Percentiles rank a stretch among this genome's conserved stretches.
phyloP scores from a whole-genome alignment of 30 jellyfish, hydroid and myxozoan genomes.

The Nemopilema nomurai region DNA sequence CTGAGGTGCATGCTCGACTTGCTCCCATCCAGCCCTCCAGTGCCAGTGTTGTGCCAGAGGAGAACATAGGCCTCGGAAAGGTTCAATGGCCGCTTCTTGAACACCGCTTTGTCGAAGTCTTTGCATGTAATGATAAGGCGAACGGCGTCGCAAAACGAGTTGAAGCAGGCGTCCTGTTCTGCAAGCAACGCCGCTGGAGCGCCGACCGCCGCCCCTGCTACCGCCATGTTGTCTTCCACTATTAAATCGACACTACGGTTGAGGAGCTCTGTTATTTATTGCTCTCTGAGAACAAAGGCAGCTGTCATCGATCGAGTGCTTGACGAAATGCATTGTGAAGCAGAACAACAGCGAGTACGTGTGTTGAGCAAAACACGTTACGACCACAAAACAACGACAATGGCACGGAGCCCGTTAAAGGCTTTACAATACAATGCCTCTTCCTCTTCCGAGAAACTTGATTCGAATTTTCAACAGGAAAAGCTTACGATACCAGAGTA shows the following conservation, averaged over 20 bases:
- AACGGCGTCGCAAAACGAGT: slow-evolving; percentile 73
- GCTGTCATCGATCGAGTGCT: not conserved
- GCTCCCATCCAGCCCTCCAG: slow-evolving; percentile 74
- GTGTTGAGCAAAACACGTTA: too few species aligned
- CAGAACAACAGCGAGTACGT: too few species aligned
- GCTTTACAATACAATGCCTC: not conserved
- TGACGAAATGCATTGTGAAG: too few species aligned
- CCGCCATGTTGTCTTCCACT: slow-evolving; percentile 13
- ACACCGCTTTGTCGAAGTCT: slow-evolving; percentile 54
- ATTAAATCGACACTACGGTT: not conserved
- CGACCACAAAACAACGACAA: not conserved
- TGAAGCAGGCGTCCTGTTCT: slow-evolving; percentile 72
- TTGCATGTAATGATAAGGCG: slow-evolving; percentile 65
- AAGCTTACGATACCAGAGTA: too few species aligned
- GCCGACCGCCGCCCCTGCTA: slow-evolving; percentile 53
- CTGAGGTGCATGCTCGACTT: slow-evolving; percentile 75
- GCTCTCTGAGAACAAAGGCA: not conserved
- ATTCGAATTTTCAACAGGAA: not conserved
- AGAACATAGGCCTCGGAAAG: slow-evolving; percentile 77
- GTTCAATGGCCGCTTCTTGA: slow-evolving; percentile 51
- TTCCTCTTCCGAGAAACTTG: not conserved
- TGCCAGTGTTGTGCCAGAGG: slow-evolving; percentile 76
- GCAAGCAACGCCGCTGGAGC: slow-evolving; percentile 74
- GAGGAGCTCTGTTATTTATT: not conserved
- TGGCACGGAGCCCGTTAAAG: not conserved